Percentiles rank a stretch among this genome's conserved stretches.
phyloP scores from a whole-genome alignment of 2,113 vertebrate species.

The Hypocryptadius cinnamomeus region DNA sequence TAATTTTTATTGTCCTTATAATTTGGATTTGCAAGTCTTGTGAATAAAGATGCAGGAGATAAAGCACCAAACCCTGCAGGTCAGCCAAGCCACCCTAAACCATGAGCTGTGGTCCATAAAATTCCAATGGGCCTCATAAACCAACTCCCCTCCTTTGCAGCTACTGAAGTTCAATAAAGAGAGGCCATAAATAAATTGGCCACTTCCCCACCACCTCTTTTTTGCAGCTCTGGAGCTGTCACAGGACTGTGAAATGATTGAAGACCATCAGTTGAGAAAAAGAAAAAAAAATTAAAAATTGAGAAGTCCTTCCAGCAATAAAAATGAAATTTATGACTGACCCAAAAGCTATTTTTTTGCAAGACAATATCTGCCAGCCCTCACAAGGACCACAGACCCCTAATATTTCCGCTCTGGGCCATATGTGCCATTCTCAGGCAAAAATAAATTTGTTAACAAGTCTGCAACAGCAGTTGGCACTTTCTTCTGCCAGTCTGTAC shows the following conservation, averaged over 20 bases:
- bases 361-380: slow-evolving; percentile 67
- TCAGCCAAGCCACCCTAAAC: not conserved
- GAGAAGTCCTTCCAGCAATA: not conserved
- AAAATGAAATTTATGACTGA: slow-evolving; percentile 1
- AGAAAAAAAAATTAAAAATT: not conserved
- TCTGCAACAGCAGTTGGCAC: slow-evolving; percentile 70
- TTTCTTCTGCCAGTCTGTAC: slow-evolving; percentile 64
- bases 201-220: not conserved
- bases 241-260: not conserved
- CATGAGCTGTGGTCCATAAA: not conserved
- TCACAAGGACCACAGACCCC: slow-evolving; percentile 66
- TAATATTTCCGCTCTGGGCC: slow-evolving; percentile 69
- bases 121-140: not conserved
- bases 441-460: slow-evolving; percentile 72
- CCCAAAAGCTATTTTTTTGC: not conserved
- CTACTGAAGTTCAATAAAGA: not conserved
- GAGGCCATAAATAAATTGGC: not conserved
- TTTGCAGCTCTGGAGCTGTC: not conserved
- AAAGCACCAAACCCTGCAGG: not conserved
- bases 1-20: not conserved
- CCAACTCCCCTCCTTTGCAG: not conserved
- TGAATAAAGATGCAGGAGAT: not conserved
- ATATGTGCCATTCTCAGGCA: slow-evolving; percentile 69
- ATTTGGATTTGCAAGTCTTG: not conserved
- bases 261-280: not conserved